Percentiles rank a stretch among this genome's conserved stretches.
Conservation (phyloP, 2,113 vertebrate genomes). For the Pangasianodon hypophthalmus region DNA sequence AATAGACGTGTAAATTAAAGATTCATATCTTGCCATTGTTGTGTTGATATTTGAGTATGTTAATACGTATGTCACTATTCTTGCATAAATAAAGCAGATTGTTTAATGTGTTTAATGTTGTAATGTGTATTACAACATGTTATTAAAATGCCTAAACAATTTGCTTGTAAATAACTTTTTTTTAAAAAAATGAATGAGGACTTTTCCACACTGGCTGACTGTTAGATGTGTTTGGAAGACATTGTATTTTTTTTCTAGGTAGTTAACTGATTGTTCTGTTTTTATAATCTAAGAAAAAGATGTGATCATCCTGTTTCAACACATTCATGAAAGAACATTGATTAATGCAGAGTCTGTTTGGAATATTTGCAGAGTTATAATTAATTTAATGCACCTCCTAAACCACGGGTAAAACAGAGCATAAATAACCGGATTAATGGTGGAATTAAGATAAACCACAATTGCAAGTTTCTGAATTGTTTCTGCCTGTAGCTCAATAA, state of each 20-base stretch:
- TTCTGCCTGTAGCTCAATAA: not conserved
- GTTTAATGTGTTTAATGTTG: not conserved
- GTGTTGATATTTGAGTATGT: too few relatives aligned
- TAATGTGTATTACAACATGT: not conserved
- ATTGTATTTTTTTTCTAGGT: too few relatives aligned
- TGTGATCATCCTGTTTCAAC: too few relatives aligned
- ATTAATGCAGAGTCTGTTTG: constrained; percentile 29
- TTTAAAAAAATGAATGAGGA: not conserved
- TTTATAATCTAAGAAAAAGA: too few relatives aligned
- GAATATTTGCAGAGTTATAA: not conserved
- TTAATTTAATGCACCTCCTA: constrained; percentile 32
- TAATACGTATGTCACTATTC: not conserved
- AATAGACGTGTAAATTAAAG: too few relatives aligned
- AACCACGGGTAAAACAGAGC: not conserved
- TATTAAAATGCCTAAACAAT: not conserved
- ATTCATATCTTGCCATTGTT: too few relatives aligned
- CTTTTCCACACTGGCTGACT: too few relatives aligned
- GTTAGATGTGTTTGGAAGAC: too few relatives aligned
- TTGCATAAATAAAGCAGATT: not conserved
- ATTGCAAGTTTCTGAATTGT: not conserved
- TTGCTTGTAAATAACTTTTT: too few relatives aligned
- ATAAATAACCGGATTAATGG: constrained; percentile 6
- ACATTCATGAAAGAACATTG: constrained; percentile 13
- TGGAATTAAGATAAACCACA: not conserved
- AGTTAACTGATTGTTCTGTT: too few relatives aligned